Evolutionary conservation across 1,140 invertebrate genomes (phyloP).

Genomic region (Oryctes rhinoceros): DNA sequence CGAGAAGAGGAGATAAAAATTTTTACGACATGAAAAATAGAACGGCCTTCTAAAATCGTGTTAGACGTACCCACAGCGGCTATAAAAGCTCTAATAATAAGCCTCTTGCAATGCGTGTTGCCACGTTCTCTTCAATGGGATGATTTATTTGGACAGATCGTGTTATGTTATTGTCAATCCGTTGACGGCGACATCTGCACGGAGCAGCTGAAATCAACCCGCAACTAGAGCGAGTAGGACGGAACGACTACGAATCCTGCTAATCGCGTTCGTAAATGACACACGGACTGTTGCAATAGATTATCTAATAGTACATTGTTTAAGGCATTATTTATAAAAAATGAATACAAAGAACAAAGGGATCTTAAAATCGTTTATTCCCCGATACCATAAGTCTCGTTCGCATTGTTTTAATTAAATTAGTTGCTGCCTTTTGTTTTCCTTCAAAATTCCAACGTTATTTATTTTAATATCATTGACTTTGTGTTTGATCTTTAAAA

Average conservation of each 20-base stretch:
- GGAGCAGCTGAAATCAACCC: conserved; percentile 42
- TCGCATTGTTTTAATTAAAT: too few species aligned
- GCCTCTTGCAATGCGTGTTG: conserved; percentile 42
- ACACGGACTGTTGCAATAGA: conserved; percentile 7
- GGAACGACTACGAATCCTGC: background rate
- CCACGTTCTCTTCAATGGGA: conserved; percentile 47
- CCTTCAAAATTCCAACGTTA: too few species aligned
- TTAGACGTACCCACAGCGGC: conserved; percentile 39
- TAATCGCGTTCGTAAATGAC: conserved; percentile 4
- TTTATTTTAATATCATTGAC: too few species aligned
- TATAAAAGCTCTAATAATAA: conserved; percentile 44
- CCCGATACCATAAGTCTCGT: too few species aligned
- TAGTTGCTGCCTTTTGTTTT: too few species aligned
- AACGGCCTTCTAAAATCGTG: conserved; percentile 6
- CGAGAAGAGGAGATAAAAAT: background rate
- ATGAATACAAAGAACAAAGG: conserved; percentile 9
- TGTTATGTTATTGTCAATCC: conserved; percentile 49
- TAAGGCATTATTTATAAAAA: conserved; percentile 11
- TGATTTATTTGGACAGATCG: conserved; percentile 51
- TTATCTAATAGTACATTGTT: conserved; percentile 33
- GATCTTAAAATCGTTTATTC: too few species aligned
- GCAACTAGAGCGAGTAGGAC: background rate
- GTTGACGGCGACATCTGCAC: conserved; percentile 46
- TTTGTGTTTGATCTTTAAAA: too few species aligned
- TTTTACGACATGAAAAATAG: conserved; percentile 21